phyloP scores from a whole-genome alignment of 2,113 vertebrate genomes.

The Zonotrichia leucophrys region DNA sequence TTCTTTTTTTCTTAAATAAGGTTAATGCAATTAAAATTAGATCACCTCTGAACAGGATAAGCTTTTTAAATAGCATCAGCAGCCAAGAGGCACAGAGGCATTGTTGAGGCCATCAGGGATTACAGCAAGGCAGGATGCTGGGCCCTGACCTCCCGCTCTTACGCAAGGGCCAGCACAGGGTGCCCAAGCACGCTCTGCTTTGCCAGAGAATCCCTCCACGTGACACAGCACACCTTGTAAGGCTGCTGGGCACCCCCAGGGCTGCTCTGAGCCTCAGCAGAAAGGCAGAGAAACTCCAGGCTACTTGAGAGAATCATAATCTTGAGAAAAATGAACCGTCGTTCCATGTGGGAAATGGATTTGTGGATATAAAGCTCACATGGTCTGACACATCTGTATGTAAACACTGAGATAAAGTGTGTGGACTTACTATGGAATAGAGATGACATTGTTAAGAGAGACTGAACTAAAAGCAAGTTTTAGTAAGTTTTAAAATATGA shows the following conservation, averaged over 20 bases:
- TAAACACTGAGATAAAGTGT: not conserved
- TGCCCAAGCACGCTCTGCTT: not conserved
- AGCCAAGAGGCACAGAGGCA: not conserved
- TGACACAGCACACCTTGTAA: not conserved
- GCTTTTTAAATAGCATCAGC: slow-evolving; percentile 53
- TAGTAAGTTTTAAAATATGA: not conserved
- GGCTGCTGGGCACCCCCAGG: not conserved
- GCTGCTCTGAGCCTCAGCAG: not conserved
- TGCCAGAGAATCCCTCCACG: not conserved
- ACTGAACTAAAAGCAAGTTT: not conserved
- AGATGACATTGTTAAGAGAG: not conserved
- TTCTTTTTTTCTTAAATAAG: slow-evolving; percentile 52
- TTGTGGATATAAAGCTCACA: not conserved
- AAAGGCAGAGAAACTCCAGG: not conserved
- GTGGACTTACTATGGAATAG: not conserved
- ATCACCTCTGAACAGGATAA: slow-evolving; percentile 50
- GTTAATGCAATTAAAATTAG: slow-evolving; percentile 67
- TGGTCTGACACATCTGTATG: not conserved
- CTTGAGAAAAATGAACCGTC: not conserved
- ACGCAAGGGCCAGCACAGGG: not conserved
- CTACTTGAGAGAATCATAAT: accelerated
- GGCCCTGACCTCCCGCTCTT: slow-evolving; percentile 7
- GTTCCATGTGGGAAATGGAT: not conserved
- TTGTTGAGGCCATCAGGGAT: slow-evolving; percentile 28
- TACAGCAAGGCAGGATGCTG: slow-evolving; percentile 57